A percentile compares a stretch with the other conserved stretches of the same genome.
These are phyloP conservation scores for Venusia cambrica DNA, from an alignment of 2,888 invertebrate species.

Conservation along the genomic window DNA sequence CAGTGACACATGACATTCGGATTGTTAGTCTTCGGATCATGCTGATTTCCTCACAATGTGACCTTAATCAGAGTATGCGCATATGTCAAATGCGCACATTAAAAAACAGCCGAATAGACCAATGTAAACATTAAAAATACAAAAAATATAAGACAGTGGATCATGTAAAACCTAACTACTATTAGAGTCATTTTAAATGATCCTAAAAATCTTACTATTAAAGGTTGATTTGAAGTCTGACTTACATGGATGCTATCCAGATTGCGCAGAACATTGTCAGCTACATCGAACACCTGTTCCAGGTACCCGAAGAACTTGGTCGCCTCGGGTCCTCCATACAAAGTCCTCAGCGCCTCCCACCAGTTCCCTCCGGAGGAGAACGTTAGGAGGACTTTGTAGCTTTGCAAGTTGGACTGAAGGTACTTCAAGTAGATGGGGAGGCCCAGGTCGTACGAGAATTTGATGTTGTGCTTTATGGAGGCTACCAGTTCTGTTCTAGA, in stretches of 20 bases:
- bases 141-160: no score
- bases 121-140: no score
- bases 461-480: constrained; percentile 47
- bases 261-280: constrained; percentile 57
- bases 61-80: no score
- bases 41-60: no score
- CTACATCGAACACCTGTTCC: constrained; percentile 58
- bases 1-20: no score
- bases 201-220: no score
- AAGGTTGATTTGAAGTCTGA: no score
- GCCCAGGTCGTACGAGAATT: constrained; percentile 60
- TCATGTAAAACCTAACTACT: no score
- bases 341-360: constrained; percentile 53
- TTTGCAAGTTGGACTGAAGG: constrained; percentile 56
- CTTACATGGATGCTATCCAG: constrained; percentile 70
- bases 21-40: no score
- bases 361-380: constrained; percentile 65
- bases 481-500: constrained; percentile 52
- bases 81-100: no score
- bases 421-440: constrained; percentile 63
- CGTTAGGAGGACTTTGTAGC: constrained; percentile 53
- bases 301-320: constrained; percentile 49
- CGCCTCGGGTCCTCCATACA: constrained; percentile 56
- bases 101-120: no score
- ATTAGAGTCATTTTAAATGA: no score